Evolutionary conservation across 2,113 vertebrate species (phyloP).

Genomic region (Pithys albifrons): DNA sequence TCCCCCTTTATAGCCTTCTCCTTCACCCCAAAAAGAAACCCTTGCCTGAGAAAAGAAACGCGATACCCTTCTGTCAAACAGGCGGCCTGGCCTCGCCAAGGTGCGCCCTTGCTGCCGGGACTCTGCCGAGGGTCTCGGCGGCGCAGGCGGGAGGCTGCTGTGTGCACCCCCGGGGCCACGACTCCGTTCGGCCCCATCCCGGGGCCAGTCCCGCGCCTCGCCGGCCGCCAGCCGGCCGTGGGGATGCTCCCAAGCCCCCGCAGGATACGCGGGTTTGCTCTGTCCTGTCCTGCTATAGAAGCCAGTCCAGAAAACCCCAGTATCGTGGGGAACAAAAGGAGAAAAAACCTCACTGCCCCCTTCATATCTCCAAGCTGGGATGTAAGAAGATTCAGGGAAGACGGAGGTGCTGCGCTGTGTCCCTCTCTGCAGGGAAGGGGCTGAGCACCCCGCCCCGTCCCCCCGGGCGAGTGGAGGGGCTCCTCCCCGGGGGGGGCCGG

Average conservation of each 20-base stretch:
- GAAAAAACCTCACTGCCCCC: background rate
- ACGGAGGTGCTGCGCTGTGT: background rate
- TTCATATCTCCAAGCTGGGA: background rate
- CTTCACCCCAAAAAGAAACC: background rate
- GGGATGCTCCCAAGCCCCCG: background rate
- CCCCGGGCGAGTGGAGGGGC: background rate
- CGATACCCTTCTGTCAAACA: background rate
- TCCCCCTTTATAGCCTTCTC: background rate
- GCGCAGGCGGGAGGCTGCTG: background rate
- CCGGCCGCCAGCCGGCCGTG: background rate
- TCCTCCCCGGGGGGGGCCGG: background rate
- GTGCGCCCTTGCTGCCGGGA: background rate
- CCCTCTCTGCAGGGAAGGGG: background rate
- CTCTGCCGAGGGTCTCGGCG: background rate
- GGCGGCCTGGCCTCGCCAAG: background rate
- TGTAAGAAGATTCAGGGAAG: background rate
- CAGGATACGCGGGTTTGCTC: background rate
- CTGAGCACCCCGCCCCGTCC: background rate
- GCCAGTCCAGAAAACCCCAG: background rate
- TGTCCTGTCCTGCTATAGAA: background rate
- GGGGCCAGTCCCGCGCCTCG: background rate
- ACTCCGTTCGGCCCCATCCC: background rate
- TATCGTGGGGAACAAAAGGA: background rate
- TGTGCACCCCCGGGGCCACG: background rate
- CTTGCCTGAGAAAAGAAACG: background rate